These are phyloP conservation scores for Xiphophorus birchmanni DNA, from an alignment of 2,797 vertebrate genomes.

Conservation along the genomic window DNA sequence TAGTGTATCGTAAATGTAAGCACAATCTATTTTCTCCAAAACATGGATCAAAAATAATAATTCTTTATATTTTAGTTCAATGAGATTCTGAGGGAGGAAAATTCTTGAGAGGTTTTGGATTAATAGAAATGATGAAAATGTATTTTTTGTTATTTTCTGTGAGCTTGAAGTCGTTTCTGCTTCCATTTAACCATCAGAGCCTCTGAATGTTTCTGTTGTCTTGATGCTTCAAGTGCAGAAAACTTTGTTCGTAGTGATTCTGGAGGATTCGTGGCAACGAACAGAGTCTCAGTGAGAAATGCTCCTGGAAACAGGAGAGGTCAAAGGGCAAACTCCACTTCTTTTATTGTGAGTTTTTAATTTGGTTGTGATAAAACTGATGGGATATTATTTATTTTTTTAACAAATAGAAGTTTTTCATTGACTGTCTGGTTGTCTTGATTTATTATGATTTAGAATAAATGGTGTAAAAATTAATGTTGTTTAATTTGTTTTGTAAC, in stretches of 20 bases:
- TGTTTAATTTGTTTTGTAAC: neutral
- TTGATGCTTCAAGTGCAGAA: neutral
- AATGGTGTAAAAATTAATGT: neutral
- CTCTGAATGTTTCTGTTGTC: conserved; percentile 37
- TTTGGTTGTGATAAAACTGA: too few relatives aligned
- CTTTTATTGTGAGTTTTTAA: too few relatives aligned
- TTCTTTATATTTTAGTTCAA: neutral
- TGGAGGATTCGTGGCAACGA: conserved; percentile 10
- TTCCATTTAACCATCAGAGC: conserved; percentile 8
- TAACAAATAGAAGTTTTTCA: neutral
- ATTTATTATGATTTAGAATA: neutral
- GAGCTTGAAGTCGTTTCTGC: neutral
- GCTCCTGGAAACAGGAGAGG: neutral
- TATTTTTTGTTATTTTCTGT: neutral
- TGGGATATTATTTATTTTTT: neutral
- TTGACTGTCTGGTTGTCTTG: neutral
- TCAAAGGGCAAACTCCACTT: neutral
- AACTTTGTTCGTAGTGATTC: neutral
- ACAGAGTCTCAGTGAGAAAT: neutral
- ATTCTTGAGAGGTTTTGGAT: neutral
- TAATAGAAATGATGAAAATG: neutral
- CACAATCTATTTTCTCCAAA: conserved; percentile 26
- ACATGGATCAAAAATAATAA: neutral
- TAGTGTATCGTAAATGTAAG: conserved; percentile 17
- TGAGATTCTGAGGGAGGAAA: neutral